These are phyloP conservation scores for Drosophila malerkotliana DNA, from an alignment of 1,140 invertebrate genomes.

Conservation along the genomic window DNA sequence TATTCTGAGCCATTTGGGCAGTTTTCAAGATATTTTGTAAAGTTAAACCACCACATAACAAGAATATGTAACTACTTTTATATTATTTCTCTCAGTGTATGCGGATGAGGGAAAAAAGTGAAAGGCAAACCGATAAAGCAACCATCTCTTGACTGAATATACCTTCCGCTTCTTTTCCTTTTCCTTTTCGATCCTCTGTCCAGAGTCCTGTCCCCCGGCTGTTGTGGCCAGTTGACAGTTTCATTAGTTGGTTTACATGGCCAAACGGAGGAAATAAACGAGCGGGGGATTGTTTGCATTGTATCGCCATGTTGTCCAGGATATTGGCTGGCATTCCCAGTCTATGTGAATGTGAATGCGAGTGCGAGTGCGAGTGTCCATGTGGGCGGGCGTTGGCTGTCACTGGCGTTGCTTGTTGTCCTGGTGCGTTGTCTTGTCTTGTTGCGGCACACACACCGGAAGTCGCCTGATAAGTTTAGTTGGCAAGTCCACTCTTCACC, in stretches of 20 bases:
- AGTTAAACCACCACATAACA: no score
- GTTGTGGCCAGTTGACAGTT: conserved; percentile 78
- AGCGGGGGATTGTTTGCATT: conserved; percentile 63
- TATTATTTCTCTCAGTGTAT: not conserved
- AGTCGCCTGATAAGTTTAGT: conserved; percentile 73
- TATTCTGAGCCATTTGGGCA: no score
- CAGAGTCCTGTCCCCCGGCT: conserved; percentile 23
- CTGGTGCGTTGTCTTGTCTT: conserved; percentile 51
- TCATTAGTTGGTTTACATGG: conserved; percentile 80
- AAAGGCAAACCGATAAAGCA: conserved; percentile 36
- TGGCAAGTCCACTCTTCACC: conserved; percentile 48
- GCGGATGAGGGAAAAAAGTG: conserved; percentile 21
- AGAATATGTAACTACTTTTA: no score
- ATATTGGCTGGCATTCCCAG: conserved; percentile 61
- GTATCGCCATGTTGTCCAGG: conserved; percentile 78
- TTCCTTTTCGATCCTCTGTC: not conserved
- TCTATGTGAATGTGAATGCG: conserved; percentile 14
- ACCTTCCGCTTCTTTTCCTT: conserved; percentile 6
- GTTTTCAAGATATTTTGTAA: no score
- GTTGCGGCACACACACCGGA: conserved; percentile 66
- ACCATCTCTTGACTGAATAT: conserved; percentile 22
- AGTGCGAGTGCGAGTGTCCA: conserved; percentile 6
- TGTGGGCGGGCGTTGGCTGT: conserved; percentile 26
- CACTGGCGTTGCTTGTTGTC: conserved; percentile 12
- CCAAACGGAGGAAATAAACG: conserved; percentile 13